Base-by-base conservation (phyloP, 2,888 invertebrate species). In the Noctua pronuba region DNA sequence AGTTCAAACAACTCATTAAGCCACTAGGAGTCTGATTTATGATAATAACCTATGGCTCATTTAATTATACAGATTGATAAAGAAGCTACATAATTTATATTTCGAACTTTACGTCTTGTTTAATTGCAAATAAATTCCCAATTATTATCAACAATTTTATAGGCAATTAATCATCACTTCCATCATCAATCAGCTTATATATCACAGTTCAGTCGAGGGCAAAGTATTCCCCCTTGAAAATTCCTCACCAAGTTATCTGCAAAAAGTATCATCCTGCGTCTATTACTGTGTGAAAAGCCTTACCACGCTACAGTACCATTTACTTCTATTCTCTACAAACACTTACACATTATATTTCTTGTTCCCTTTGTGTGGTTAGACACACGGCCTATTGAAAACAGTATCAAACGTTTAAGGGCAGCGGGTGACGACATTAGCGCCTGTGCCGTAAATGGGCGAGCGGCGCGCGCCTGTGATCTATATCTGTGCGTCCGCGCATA, bases 401-500 rank as follows among this genome's bases (percentile, higher is more conserved):
- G 67, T 71, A 82, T 67, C 64, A 38, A 82, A 73, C 86, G 75
- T 83, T 86, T 88, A 89, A 86, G 87, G 88, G 83, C 82, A 85
- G 52, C 76, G 64, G 83, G 78, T 87, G 86, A 81, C 85, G 79
- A 81, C 89, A 85, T 88, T 90, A 90, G 88, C 87, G 88, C 88
- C 89, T 83, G 81, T 75, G 66, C 93, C 92, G 75, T 94, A 93
- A 88, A 94, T 88, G 93, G 94, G 88, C 84, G 86, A 87, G 91
- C 92, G 93, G 92, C 89, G 86, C 88, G 88, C 89, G 86, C 80
- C 84, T 92, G 84, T 92, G 93, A 94, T 94, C 93, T 92, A 90
- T 92, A 93, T 92, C 92, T 88, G 92, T 86, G 91, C 91, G 91
- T 86, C 85, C 87, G 87, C 88, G 89, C 91, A 91, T 88, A 85